Evolutionary conservation across 2,113 vertebrate genomes (phyloP).

Genomic region (Hyaena hyaena): DNA sequence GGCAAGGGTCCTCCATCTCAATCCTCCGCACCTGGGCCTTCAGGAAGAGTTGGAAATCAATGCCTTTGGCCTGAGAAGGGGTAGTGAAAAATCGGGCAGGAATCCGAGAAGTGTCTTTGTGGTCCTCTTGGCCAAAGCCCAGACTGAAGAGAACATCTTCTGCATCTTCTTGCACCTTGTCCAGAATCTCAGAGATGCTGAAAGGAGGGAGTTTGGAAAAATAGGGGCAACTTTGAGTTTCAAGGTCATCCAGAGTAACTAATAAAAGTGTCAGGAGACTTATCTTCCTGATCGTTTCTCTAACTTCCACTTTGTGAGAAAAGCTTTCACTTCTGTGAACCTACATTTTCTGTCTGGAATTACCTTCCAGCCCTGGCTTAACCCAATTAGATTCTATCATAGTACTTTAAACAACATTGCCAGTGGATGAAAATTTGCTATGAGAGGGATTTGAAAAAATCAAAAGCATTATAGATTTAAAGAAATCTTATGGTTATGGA

Average conservation of each 20-base stretch:
- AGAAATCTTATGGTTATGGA: not conserved
- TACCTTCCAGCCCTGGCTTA: not conserved
- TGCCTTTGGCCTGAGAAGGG: constrained; percentile 91
- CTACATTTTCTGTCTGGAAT: constrained; percentile 28
- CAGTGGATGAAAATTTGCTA: constrained; percentile 10
- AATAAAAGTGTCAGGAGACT: not conserved
- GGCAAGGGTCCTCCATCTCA: constrained; percentile 92
- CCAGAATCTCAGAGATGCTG: constrained; percentile 89
- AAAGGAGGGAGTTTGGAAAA: not conserved
- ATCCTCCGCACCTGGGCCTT: constrained; percentile 91
- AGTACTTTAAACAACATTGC: not conserved
- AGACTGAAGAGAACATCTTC: constrained; percentile 92
- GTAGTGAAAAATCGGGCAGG: constrained; percentile 93
- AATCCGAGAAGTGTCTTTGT: constrained; percentile 87
- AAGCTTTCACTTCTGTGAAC: constrained; percentile 2
- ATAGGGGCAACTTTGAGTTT: not conserved
- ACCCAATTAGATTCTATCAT: not conserved
- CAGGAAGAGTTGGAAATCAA: constrained; percentile 94
- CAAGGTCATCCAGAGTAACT: not conserved
- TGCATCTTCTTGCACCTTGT: constrained; percentile 89
- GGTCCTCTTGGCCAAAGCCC: constrained; percentile 91
- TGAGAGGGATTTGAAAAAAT: not conserved
- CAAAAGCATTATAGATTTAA: not conserved
- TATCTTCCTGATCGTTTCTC: not conserved
- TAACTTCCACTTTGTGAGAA: not conserved